Base-by-base conservation (phyloP, 2,888 invertebrate species). In the Mythimna vitellina region DNA sequence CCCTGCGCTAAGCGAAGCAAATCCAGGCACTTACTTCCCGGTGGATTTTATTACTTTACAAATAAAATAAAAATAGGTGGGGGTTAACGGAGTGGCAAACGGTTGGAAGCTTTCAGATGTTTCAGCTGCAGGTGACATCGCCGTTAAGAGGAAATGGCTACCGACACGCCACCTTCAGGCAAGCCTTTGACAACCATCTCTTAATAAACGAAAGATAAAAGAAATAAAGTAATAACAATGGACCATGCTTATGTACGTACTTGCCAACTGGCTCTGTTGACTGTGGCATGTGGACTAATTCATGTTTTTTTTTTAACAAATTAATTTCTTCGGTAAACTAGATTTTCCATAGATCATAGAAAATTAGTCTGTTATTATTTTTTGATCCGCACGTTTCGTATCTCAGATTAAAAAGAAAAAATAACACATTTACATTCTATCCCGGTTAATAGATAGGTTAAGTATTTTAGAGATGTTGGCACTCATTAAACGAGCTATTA, bases 31-130 rank as follows among this genome's bases (percentile, higher is more conserved):
- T 80, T 65, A 74, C 78, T 80, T 72, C 65, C 62, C 71, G 32
- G 66, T 79, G 64, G 62, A 64, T 81, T 82, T 78, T 78, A 84
- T 79, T 77, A 64, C 80, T 64, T 74, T 71, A 80, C 72, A 78
- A 83, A 85, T 83, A 86, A 80, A 85, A 85, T 84, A 86, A 84
- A 86, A 86, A 83, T 86, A 86, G 83, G 84, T 84, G 81, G 80
- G 80, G 89, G 88, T 91, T 91, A 94, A 93, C 90, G 89, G 89
- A 84, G 89, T 90, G 90, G 93, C 87, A 92, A 94, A 93, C 90
- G 88, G 89, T 89, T 91, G 90, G 93, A 94, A 95, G 94, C 94
- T 94, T 93, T 94, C 91, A 91, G 91, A 89, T 89, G 89, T 88
- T 89, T 89, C 85, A 88, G 86, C 84, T 89, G 90, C 90, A 90